A percentile compares a stretch with the other conserved stretches of the same genome.
These are phyloP conservation scores for Halcyon senegalensis DNA, from an alignment of 2,113 vertebrate genomes.

Conservation along the genomic window DNA sequence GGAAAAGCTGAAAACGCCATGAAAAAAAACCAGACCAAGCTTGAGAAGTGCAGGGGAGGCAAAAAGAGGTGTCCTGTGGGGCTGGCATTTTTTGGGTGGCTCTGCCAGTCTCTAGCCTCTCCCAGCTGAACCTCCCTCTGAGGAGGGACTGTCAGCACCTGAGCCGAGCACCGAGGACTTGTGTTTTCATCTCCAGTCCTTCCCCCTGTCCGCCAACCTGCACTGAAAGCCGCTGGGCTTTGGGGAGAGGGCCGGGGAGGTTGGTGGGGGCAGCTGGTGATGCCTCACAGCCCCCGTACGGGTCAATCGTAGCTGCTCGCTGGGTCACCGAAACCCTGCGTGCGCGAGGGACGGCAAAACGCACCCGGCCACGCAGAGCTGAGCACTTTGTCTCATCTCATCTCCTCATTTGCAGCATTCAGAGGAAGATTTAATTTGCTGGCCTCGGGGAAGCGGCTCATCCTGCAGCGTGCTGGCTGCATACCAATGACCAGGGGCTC, in stretches of 20 bases:
- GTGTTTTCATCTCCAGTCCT: background rate
- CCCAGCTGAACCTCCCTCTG: accelerated
- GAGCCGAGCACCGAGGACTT: accelerated
- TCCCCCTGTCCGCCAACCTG: background rate
- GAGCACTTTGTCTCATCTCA: conserved; percentile 27
- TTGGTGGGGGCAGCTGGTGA: accelerated
- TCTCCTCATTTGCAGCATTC: conserved; percentile 43
- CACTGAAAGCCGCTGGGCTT: background rate
- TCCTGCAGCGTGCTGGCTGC: background rate
- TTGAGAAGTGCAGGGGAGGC: background rate
- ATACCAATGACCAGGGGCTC: conserved; percentile 14
- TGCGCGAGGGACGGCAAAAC: background rate
- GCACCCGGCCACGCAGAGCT: background rate
- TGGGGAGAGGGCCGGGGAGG: accelerated
- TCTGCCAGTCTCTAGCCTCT: background rate
- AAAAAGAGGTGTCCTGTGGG: background rate
- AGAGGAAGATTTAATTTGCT: conserved; percentile 62
- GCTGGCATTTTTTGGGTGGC: background rate
- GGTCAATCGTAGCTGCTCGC: background rate
- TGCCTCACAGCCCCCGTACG: accelerated
- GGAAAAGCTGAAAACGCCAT: background rate
- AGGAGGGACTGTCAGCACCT: accelerated
- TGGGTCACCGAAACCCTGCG: accelerated
- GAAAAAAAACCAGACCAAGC: background rate
- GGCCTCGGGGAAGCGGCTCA: background rate